Evolutionary conservation across 2,888 invertebrate genomes (phyloP).

Genomic region (Venusia cambrica): DNA sequence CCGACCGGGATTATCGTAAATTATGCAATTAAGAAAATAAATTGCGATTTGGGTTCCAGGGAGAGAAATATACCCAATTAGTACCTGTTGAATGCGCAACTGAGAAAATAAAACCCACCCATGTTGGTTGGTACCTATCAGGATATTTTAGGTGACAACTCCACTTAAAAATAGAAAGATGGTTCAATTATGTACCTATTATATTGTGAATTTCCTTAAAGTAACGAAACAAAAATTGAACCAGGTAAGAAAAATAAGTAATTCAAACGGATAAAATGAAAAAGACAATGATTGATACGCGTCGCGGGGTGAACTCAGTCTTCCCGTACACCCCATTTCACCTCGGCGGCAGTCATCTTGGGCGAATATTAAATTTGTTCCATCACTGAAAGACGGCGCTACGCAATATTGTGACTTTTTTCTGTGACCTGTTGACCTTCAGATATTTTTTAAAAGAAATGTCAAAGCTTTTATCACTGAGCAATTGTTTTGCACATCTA

Average conservation of each 20-base stretch:
- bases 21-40: constrained; percentile 65
- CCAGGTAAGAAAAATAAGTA: constrained; percentile 39
- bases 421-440: constrained; percentile 22
- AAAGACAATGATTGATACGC: constrained; percentile 62
- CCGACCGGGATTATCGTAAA: constrained; percentile 59
- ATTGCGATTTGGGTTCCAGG: constrained; percentile 50
- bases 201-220: no score
- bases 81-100: constrained; percentile 27
- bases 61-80: constrained; percentile 34
- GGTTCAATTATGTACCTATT: no score
- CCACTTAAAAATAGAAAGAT: no score
- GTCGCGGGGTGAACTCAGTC: constrained; percentile 47
- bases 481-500: no score
- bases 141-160: no score
- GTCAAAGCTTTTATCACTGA: constrained; percentile 7
- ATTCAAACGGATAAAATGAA: constrained; percentile 40
- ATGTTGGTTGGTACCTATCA: no score
- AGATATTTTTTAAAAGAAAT: constrained; percentile 8
- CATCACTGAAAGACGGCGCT: constrained; percentile 54
- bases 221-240: constrained; percentile 6
- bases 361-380: constrained; percentile 70
- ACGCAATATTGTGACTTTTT: constrained; percentile 63
- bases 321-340: constrained; percentile 36
- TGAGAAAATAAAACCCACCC: no score
- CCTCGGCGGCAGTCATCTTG: constrained; percentile 49